phyloP scores from a whole-genome alignment of 1,140 invertebrate genomes.

The Drosophila nigrodunni region DNA sequence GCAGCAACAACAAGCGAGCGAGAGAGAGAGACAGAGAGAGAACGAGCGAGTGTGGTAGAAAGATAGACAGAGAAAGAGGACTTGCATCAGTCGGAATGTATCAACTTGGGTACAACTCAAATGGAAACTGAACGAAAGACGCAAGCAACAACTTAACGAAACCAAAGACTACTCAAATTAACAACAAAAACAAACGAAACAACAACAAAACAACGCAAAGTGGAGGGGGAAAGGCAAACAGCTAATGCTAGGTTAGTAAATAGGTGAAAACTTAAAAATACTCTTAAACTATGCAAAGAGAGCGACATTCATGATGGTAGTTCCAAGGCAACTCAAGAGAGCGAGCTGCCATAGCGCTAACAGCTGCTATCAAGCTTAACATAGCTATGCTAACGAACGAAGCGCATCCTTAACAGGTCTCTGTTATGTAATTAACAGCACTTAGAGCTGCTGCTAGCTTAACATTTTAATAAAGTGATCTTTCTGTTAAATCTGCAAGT shows the following conservation, averaged over 20 bases:
- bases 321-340: not conserved
- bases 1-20: constrained; percentile 22
- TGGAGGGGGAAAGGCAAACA: not conserved
- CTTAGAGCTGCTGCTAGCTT: too few species aligned
- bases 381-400: too few species aligned
- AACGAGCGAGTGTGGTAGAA: constrained; percentile 4
- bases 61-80: constrained; percentile 1
- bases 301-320: constrained; percentile 11
- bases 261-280: constrained; percentile 1
- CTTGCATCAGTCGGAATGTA: constrained; percentile 27
- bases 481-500: too few species aligned
- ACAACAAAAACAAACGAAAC: constrained; percentile 4
- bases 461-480: too few species aligned
- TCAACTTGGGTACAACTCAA: constrained; percentile 6
- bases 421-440: too few species aligned
- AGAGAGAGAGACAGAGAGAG: constrained; percentile 5
- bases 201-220: constrained; percentile 35
- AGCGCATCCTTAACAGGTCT: too few species aligned
- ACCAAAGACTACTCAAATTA: not conserved
- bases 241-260: constrained; percentile 17
- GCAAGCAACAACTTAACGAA: constrained; percentile 14
- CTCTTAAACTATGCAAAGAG: not conserved
- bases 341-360: not conserved
- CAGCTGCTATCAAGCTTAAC: not conserved
- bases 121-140: constrained; percentile 6